Evolutionary conservation across 2,113 vertebrate species (phyloP), one percentile per base, ranked within the genome.

Genomic region (Thunnus maccoyii): DNA sequence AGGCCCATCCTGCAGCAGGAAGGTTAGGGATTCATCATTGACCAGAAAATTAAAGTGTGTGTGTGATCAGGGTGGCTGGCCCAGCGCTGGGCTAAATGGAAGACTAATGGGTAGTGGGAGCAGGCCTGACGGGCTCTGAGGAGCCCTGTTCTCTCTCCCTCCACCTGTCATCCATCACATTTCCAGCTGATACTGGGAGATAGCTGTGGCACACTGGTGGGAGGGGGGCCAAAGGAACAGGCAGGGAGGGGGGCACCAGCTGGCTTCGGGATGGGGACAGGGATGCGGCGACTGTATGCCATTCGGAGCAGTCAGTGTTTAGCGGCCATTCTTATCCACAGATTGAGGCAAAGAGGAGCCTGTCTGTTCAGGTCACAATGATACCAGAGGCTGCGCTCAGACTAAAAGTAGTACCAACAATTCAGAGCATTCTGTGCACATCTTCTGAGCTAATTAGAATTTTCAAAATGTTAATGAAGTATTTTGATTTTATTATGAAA

Each of bases 51-150:
- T 88, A 91, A 73, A 82, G 89, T 72, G 66, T 87, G 79, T 84
- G 50, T 82, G 92, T 81, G 81, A 81, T 91, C 77, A 36, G 64
- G 90, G 93, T 92, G 94, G 93, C 89, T 84, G 87, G 90, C 84
- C 72, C 48, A 69, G 50, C 32, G 86, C 89, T 76, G 79, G 80
- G 76, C 75, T 87, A 93, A 94, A 94, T 82, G 76, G 78, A 91
- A 94, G 93, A 94, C 91, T 93, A 94, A 91, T 95, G 95, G 93
- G 67, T 48, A 74, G 64, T 52, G 76, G 75, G 89, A 95, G 83
- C 74, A 77, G 76, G 87, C 56, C 78, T 63, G 97, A 95, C 94
- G 88, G 86, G 88, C 80, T 87, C 90, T 85, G 74, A 95, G 94
- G 92, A 69, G 87, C 78, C 86, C 77, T 93, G 93, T 89, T 91